Percentiles rank a stretch among this genome's conserved stretches.
These are phyloP conservation scores for Andrena flavipes DNA, from an alignment of 2,888 invertebrate species.

Conservation along the genomic window DNA sequence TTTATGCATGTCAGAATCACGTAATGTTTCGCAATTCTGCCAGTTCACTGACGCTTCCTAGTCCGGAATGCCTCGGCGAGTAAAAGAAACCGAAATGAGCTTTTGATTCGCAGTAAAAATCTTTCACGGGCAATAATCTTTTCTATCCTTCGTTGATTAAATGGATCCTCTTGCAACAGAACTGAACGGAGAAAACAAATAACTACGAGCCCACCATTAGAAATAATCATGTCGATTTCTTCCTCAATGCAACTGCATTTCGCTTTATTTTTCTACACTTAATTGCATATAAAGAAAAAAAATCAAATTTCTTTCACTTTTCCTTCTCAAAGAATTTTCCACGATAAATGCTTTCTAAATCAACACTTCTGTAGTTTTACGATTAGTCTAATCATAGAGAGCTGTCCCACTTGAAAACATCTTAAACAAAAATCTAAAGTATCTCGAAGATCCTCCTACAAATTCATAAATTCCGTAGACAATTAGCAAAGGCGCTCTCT, in stretches of 20 bases:
- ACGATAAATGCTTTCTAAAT: too few species aligned
- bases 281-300: too few species aligned
- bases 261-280: background rate
- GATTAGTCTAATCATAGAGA: too few species aligned
- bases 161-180: background rate
- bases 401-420: too few species aligned
- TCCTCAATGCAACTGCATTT: background rate
- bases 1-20: conserved; percentile 76
- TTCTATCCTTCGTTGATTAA: conserved; percentile 14
- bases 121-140: conserved; percentile 7
- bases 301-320: too few species aligned
- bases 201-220: background rate
- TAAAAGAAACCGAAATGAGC: conserved; percentile 55
- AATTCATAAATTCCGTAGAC: too few species aligned
- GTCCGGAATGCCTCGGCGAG: conserved; percentile 33
- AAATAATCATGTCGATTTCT: background rate
- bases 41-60: conserved; percentile 52
- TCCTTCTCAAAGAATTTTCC: too few species aligned
- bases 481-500: too few species aligned
- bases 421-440: too few species aligned
- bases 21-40: conserved; percentile 73
- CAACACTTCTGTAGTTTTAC: too few species aligned
- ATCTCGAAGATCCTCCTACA: too few species aligned
- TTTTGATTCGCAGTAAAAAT: conserved; percentile 29
- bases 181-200: background rate